Conservation (phyloP, 2,113 vertebrate genomes). For the Dendrocopos noguchii region DNA sequence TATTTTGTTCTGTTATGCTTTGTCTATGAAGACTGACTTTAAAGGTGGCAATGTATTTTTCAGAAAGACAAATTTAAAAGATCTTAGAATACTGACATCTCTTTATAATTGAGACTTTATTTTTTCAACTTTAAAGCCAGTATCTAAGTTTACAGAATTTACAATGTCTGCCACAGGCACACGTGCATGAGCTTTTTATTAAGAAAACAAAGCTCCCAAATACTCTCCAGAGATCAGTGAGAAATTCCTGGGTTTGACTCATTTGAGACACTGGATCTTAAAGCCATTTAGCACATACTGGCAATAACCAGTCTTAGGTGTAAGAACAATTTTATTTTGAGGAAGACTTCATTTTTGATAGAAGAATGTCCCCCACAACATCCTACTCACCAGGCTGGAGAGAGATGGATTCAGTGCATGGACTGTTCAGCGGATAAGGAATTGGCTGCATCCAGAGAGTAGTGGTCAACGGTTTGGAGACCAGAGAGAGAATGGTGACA, state of each 20-base stretch:
- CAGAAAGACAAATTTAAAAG: not conserved
- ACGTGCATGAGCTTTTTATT: not conserved
- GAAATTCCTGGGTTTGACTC: not conserved
- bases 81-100: not conserved
- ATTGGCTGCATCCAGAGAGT: too few relatives aligned
- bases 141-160: not conserved
- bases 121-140: not conserved
- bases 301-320: not conserved
- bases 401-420: too few relatives aligned
- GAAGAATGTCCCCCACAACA: not conserved
- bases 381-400: too few relatives aligned
- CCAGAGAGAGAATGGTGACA: too few relatives aligned
- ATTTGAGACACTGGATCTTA: not conserved
- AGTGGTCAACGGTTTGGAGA: too few relatives aligned
- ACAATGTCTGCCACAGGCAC: not conserved
- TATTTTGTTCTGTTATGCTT: too few relatives aligned
- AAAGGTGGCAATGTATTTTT: not conserved
- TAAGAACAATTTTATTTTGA: not conserved
- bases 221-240: not conserved
- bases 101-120: not conserved
- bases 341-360: not conserved
- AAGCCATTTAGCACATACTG: not conserved
- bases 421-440: too few relatives aligned
- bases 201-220: not conserved
- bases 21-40: too few relatives aligned